Evolutionary conservation across 2,113 vertebrate genomes (phyloP).

Genomic region (Nothoprocta perdicaria): DNA sequence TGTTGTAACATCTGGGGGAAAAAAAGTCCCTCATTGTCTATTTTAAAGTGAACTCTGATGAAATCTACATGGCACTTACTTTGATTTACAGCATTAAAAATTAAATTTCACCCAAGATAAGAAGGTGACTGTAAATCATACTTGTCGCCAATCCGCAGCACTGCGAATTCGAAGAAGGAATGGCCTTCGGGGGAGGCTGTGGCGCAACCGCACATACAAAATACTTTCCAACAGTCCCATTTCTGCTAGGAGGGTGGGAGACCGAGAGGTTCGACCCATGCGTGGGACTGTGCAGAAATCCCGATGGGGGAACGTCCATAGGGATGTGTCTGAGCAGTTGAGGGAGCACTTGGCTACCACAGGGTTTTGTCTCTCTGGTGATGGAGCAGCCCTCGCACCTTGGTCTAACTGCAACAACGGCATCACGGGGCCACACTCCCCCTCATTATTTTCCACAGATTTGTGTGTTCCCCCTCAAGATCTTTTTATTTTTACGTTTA

Average conservation of each 20-base stretch:
- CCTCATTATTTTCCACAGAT: rapidly evolving
- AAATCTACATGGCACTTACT: neutral
- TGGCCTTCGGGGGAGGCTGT: neutral
- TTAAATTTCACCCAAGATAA: neutral
- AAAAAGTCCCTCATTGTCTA: no score
- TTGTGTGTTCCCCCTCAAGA: neutral
- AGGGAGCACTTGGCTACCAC: no score
- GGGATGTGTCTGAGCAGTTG: neutral
- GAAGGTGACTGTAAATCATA: neutral
- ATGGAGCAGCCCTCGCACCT: neutral
- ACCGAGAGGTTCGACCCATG: neutral
- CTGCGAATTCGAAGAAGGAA: neutral
- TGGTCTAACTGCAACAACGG: neutral
- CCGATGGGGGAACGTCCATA: neutral
- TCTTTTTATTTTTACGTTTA: no score
- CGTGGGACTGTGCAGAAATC: neutral
- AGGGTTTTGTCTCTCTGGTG: no score
- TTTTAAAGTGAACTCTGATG: neutral
- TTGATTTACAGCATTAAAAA: neutral
- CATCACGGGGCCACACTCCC: no score
- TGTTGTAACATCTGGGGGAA: neutral
- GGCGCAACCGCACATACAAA: neutral
- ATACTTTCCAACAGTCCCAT: neutral
- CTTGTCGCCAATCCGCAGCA: neutral
- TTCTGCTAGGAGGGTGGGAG: neutral